Evolutionary conservation across 2,888 invertebrate species (phyloP).

Genomic region (Eudasyphora cyanicolor): DNA sequence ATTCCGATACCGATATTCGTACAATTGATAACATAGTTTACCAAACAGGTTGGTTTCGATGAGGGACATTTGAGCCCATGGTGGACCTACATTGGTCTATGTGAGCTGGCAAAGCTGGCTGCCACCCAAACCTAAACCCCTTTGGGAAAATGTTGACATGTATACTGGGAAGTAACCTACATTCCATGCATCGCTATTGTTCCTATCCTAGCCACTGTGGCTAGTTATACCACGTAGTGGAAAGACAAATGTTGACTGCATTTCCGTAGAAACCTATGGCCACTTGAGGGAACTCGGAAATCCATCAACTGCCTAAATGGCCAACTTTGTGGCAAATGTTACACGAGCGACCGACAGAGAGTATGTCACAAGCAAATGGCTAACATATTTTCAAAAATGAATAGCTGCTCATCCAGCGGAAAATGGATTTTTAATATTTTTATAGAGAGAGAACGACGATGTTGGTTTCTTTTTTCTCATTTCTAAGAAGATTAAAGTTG

Average conservation of each 20-base stretch:
- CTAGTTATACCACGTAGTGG: background rate
- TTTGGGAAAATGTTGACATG: too few species aligned
- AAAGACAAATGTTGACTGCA: background rate
- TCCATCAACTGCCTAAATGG: background rate
- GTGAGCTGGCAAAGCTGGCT: too few species aligned
- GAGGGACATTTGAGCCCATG: too few species aligned
- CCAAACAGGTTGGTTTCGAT: too few species aligned
- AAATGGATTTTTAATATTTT: conserved; percentile 78
- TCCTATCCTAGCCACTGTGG: too few species aligned
- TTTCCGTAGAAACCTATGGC: background rate
- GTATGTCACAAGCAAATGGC: conserved; percentile 52
- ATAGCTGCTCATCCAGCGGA: conserved; percentile 78
- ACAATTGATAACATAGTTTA: too few species aligned
- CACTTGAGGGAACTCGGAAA: background rate
- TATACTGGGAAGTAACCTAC: too few species aligned
- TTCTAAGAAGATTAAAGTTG: conserved; percentile 28
- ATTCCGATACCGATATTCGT: too few species aligned
- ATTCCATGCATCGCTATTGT: too few species aligned
- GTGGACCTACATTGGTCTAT: too few species aligned
- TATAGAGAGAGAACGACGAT: conserved; percentile 60
- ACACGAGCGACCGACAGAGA: background rate
- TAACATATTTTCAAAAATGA: conserved; percentile 76
- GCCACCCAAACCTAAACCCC: too few species aligned
- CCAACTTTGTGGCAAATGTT: background rate
- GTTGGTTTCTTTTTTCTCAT: background rate